Evolutionary conservation across 1,140 invertebrate genomes (phyloP).

Genomic region (Pinna nobilis): DNA sequence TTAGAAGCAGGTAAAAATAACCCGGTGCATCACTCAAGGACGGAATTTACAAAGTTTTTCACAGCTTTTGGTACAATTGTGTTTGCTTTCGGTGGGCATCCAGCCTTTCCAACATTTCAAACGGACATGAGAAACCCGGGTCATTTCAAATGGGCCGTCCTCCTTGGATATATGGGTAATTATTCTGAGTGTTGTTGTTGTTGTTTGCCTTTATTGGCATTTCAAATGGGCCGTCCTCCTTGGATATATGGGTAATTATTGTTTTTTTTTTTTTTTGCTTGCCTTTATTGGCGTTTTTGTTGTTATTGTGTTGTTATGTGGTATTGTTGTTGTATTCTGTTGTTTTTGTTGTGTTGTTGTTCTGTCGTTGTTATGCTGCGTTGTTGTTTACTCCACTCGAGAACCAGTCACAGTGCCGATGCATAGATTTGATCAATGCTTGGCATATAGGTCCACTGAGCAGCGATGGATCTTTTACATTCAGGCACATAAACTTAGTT

Average conservation of each 20-base stretch:
- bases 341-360: neutral
- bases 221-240: constrained; percentile 73
- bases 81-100: constrained; percentile 75
- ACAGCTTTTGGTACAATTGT: constrained; percentile 75
- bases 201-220: constrained; percentile 32
- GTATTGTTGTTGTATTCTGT: too few relatives aligned
- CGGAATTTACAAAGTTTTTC: constrained; percentile 62
- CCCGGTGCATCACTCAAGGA: neutral
- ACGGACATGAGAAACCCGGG: constrained; percentile 74
- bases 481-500: too few relatives aligned
- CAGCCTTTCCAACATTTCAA: constrained; percentile 76
- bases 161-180: constrained; percentile 72
- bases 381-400: neutral
- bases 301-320: neutral
- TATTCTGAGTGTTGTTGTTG: too few relatives aligned
- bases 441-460: too few relatives aligned
- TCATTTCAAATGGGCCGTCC: constrained; percentile 72
- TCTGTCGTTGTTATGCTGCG: neutral
- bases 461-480: too few relatives aligned
- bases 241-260: constrained; percentile 70
- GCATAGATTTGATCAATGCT: too few relatives aligned
- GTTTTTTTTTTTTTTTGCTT: too few relatives aligned
- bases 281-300: constrained; percentile 61
- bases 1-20: constrained; percentile 27
- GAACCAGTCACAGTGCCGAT: too few relatives aligned